These are phyloP conservation scores for Stenodema calcarata DNA, from an alignment of 2,888 invertebrate species.

Conservation along the genomic window DNA sequence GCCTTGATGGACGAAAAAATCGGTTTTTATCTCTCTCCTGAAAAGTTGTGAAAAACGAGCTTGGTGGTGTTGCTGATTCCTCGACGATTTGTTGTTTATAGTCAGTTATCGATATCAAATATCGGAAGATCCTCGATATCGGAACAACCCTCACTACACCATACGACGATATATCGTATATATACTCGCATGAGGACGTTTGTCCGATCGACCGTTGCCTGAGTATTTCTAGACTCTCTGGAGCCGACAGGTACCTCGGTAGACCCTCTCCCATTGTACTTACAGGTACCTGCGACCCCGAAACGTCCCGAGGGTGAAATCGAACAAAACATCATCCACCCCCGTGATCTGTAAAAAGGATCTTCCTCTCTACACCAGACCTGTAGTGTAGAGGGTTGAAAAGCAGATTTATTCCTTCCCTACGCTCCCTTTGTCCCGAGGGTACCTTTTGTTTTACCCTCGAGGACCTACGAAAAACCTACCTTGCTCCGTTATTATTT, in stretches of 20 bases:
- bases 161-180: too few species aligned
- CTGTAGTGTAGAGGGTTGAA: not conserved
- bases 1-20: too few species aligned
- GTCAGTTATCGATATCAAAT: too few species aligned
- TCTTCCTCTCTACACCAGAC: not conserved
- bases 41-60: too few species aligned
- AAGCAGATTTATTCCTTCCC: conserved; percentile 1
- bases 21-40: too few species aligned
- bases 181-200: not conserved
- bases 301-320: not conserved
- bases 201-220: not conserved
- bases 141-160: too few species aligned
- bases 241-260: not conserved
- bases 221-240: not conserved
- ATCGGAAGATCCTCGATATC: too few species aligned
- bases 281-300: not conserved
- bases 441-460: not conserved
- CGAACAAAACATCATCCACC: not conserved
- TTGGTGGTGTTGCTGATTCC: too few species aligned
- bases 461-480: not conserved
- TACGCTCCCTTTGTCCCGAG: not conserved
- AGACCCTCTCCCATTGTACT: not conserved
- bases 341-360: not conserved
- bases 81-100: too few species aligned
- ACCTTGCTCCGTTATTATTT: conserved; percentile 1